phyloP scores from a whole-genome alignment of 2,888 invertebrate genomes.

The Lottia scabra region DNA sequence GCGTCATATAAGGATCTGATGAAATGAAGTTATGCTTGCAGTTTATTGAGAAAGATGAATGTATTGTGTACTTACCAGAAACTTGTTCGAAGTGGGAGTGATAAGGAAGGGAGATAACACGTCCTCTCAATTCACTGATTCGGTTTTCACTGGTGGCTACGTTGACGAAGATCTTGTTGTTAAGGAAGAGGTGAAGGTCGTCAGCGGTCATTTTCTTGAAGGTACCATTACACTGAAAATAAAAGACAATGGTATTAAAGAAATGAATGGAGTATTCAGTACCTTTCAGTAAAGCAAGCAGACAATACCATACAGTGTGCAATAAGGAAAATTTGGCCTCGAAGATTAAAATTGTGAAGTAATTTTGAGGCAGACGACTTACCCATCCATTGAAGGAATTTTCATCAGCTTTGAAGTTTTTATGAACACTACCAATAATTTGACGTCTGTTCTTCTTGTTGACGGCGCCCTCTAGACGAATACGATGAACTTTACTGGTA shows the following conservation, averaged over 20 bases:
- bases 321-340: not conserved
- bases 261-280: no score
- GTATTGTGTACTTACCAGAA: slow-evolving; percentile 13
- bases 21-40: no score
- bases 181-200: slow-evolving; percentile 85
- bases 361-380: not conserved
- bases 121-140: slow-evolving; percentile 76
- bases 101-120: slow-evolving; percentile 80
- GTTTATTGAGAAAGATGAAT: not conserved
- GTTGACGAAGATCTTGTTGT: slow-evolving; percentile 83
- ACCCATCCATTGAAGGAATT: slow-evolving; percentile 33
- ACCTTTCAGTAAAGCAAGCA: no score
- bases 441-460: slow-evolving; percentile 21
- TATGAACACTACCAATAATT: slow-evolving; percentile 26
- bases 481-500: slow-evolving; percentile 23
- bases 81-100: slow-evolving; percentile 72
- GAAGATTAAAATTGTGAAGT: no score
- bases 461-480: slow-evolving; percentile 24
- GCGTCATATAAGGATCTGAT: no score
- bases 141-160: slow-evolving; percentile 76
- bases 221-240: slow-evolving; percentile 77
- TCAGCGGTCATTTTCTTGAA: slow-evolving; percentile 83
- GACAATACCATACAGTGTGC: no score
- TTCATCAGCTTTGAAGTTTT: slow-evolving; percentile 22
- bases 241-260: no score